Conservation (phyloP, 2,888 invertebrate species). For the Dasypolia templi region DNA sequence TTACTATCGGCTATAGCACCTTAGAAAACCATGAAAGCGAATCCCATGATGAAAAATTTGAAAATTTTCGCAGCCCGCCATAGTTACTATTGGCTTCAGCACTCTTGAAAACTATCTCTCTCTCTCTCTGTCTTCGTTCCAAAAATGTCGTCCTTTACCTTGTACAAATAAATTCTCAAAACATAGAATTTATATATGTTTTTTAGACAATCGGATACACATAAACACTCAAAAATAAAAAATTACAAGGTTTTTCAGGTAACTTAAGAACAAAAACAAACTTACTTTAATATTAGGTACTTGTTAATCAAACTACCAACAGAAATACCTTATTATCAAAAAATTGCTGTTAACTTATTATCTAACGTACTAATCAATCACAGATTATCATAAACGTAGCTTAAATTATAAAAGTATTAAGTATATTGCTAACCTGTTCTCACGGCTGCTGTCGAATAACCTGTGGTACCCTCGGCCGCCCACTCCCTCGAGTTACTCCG, state of each 20-base stretch:
- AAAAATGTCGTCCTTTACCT: too few relatives aligned
- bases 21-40: too few relatives aligned
- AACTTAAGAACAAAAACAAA: background rate
- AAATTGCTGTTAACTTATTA: too few relatives aligned
- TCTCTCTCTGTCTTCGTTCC: too few relatives aligned
- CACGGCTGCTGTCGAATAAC: background rate
- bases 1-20: too few relatives aligned
- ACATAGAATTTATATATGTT: background rate
- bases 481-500: constrained; percentile 1
- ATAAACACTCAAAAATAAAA: background rate
- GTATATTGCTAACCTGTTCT: constrained; percentile 10
- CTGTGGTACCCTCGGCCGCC: constrained; percentile 8
- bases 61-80: too few relatives aligned
- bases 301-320: background rate
- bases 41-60: too few relatives aligned
- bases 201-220: background rate
- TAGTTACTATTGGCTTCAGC: too few relatives aligned
- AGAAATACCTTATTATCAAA: background rate
- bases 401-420: background rate
- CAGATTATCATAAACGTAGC: background rate
- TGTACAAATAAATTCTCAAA: background rate
- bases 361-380: background rate
- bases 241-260: background rate
- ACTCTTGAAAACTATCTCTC: too few relatives aligned
- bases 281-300: too few relatives aligned